Evolutionary conservation across 2,113 vertebrate species (phyloP), one percentile per base, ranked within the genome.

Genomic region (Urocynchramus pylzowi): DNA sequence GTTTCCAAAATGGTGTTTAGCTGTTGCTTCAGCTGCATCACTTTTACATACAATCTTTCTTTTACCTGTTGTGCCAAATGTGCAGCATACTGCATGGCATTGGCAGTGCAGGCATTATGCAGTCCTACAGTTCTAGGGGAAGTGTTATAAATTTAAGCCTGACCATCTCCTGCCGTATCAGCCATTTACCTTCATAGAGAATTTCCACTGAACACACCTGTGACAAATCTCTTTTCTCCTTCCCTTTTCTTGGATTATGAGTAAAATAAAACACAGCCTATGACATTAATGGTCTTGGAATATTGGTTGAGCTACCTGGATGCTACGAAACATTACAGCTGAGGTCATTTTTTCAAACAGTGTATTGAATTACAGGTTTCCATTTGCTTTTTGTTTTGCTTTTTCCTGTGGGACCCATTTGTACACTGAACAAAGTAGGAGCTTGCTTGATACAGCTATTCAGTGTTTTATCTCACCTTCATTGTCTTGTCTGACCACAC

Each of bases 221-320:
- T 7, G 1, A 93, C 45, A 90, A 74, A 94, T 64, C 39, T 69
- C 45, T 57, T 76, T 93, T 69, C 42, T 50, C 75, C 50, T 90
- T 95, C 30, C 39, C 33, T 80, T 84, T 93, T 80, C 83, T 74
- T 65, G 54, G 83, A 54, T 70, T 96, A 94, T 96, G 94, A 93
- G 79, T 57, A 30, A 59, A 95, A 96, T 95, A 96, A 95, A 97
- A 93, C 68, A 94, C 45, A 84, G 7, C 10, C 61, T 65, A 9
- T 93, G 94, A 96, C 67, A 6, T 79, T 92, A 93, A 94, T 83
- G 57, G 26, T 73, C 88, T 61, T 56, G 57, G 83, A 88, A 85
- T 69, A 92, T 53, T 88, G n/a, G 54, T 86, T 65, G 83, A 93
- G 63, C 75, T 50, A 74, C 90, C 87, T 42, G 56, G 64, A 93